Percentiles rank a stretch among this genome's conserved stretches.
phyloP scores from a whole-genome alignment of 2,797 vertebrate species.

The Cichlasoma orientale region DNA sequence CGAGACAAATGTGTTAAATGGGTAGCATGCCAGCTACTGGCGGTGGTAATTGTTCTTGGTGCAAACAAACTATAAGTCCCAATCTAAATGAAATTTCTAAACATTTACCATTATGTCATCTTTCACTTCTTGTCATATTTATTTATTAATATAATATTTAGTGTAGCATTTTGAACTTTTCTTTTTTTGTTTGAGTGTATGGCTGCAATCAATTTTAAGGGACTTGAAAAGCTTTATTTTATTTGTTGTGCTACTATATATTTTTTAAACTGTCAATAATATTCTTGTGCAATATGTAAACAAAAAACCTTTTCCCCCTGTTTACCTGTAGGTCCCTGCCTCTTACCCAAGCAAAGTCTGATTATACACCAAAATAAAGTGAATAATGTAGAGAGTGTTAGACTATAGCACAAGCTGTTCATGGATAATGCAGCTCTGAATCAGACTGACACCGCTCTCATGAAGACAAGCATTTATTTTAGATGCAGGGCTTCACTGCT shows the following conservation, averaged over 20 bases:
- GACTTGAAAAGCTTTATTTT: neutral
- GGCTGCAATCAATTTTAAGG: slow-evolving; percentile 15
- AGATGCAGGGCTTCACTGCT: slow-evolving; percentile 37
- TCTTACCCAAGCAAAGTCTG: neutral
- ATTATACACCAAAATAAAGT: slow-evolving; percentile 8
- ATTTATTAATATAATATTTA: neutral
- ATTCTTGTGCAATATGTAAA: neutral
- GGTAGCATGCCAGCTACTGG: slow-evolving; percentile 65
- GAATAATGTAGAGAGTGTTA: slow-evolving; percentile 1
- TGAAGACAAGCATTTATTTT: slow-evolving; percentile 33
- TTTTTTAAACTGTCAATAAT: neutral
- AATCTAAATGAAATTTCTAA: slow-evolving; percentile 44
- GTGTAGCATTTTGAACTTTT: neutral
- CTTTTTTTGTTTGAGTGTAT: slow-evolving; percentile 7
- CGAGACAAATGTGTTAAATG: slow-evolving; percentile 74
- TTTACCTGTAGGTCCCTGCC: neutral
- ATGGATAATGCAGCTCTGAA: slow-evolving; percentile 11
- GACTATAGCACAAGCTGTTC: slow-evolving; percentile 1
- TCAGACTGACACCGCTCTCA: slow-evolving; percentile 24
- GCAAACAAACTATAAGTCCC: slow-evolving; percentile 58
- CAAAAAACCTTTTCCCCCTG: slow-evolving; percentile 1
- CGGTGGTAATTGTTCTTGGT: slow-evolving; percentile 67
- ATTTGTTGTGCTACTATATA: neutral
- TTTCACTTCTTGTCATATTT: slow-evolving; percentile 21
- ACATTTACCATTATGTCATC: slow-evolving; percentile 22